Evolutionary conservation across 1,140 invertebrate species (phyloP).

Genomic region (Radopholus similis): DNA sequence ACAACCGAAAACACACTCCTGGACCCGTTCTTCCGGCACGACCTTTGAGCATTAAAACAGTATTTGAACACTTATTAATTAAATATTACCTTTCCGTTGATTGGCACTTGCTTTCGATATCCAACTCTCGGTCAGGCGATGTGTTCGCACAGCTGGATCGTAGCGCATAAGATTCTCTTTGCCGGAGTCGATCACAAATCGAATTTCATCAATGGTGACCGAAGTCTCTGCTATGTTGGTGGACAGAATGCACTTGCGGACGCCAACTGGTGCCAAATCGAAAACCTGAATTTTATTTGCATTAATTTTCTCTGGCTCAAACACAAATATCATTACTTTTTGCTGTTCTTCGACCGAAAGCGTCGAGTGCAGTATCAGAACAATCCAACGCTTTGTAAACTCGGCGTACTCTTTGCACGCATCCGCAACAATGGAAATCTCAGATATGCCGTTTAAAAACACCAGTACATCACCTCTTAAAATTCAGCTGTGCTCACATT

Average conservation of each 20-base stretch:
- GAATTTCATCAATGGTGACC: constrained; percentile 93
- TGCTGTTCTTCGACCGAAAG: constrained; percentile 86
- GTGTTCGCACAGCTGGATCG: constrained; percentile 49
- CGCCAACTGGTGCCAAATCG: constrained; percentile 86
- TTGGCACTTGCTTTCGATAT: constrained; percentile 94
- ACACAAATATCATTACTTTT: constrained; percentile 66
- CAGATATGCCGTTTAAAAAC: constrained; percentile 90
- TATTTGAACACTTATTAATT: constrained; percentile 18
- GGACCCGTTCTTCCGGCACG: constrained; percentile 66
- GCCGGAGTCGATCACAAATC: constrained; percentile 90
- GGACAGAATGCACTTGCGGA: constrained; percentile 92
- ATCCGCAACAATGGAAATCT: constrained; percentile 84
- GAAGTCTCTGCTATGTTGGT: constrained; percentile 99
- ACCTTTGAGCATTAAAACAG: constrained; percentile 70
- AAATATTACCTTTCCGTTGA: constrained; percentile 77
- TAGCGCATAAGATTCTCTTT: constrained; percentile 61
- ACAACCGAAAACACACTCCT: constrained; percentile 71
- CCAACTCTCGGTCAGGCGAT: constrained; percentile 70
- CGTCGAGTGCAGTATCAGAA: constrained; percentile 84
- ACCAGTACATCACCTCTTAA: constrained; percentile 83
- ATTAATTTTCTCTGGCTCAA: not conserved
- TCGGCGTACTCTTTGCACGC: constrained; percentile 75
- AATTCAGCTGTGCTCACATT: not conserved
- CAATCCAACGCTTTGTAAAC: constrained; percentile 80
- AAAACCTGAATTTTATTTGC: constrained; percentile 68